A percentile compares a stretch with the other conserved stretches of the same genome.
Evolutionary conservation across 1,140 invertebrate species (phyloP).

Genomic region (Bombus fervidus): DNA sequence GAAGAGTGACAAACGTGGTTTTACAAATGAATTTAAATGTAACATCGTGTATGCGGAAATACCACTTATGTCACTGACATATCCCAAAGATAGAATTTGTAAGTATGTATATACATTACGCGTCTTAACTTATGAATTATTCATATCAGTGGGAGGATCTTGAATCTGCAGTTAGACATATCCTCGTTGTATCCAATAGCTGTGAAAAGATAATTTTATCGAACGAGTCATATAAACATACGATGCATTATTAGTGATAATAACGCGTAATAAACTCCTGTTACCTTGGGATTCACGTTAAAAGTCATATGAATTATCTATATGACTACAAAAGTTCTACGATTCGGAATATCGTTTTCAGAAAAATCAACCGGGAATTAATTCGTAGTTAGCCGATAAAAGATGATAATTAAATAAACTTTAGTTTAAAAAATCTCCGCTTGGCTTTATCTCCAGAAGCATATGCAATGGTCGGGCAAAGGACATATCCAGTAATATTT

Average conservation of each 20-base stretch:
- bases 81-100: background rate
- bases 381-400: background rate
- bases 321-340: too few species aligned
- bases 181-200: background rate
- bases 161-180: background rate
- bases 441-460: background rate
- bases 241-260: background rate
- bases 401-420: background rate
- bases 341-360: background rate
- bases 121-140: conserved; percentile 29
- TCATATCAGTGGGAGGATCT: background rate
- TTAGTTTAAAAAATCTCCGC: too few species aligned
- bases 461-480: background rate
- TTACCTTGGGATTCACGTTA: background rate
- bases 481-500: background rate
- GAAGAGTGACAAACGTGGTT: background rate
- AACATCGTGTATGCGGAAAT: conserved; percentile 2
- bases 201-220: conserved; percentile 2
- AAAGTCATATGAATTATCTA: background rate
- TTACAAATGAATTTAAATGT: background rate
- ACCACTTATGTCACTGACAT: conserved; percentile 26
- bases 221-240: background rate
- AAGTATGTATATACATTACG: background rate
- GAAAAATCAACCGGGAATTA: background rate
- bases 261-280: background rate